Evolutionary conservation across 92 coral and sea anemone genomes (phyloP), one percentile per base, ranked within the genome.

Genomic region (Palythoa grandiflora): DNA sequence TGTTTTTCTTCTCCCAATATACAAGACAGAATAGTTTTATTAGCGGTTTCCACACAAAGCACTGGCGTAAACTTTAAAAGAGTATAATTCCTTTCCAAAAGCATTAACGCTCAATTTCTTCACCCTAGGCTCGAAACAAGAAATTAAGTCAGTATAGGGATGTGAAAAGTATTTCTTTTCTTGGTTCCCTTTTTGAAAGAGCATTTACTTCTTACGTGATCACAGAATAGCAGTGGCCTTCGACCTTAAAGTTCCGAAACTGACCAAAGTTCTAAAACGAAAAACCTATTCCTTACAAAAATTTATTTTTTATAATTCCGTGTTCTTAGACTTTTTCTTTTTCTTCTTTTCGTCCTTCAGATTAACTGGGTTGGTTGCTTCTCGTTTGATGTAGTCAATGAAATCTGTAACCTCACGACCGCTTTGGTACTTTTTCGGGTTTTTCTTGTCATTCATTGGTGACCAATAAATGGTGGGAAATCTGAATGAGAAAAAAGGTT

Each of bases 401-500:
- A 97, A 97, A 28, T 96, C 98, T 6, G 95, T 75, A 2, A 97
- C 94, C 13, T 97, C 99, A 61, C 99, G 83, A 7, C 95, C 98
- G 9, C 99, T 92, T 1, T 78, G 65, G 83, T 97, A 97, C 65
- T 97, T 97, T 85, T 92, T 93, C 1, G 99, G 99, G 37, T 89
- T 80, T 50, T 95, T 81, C 90, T 97, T 97, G 80, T 88, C 91
- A 19, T 94, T 91, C 93, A 84, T 95, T 80, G 99, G 97, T 40
- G 99, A 89, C 91, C 98, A 97, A 90, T 97, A 97, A 10, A 97
- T 60, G 51, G 99, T 97, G 10, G 99, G 99, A 89, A 95, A 97
- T 52, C 99, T 97, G 84, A 53, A 50, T 14, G 74, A 6, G 35
- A 70, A 78, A 61, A 37, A 4, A 77, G 8, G 9, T 3, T 3